phyloP scores from a whole-genome alignment of 2,113 vertebrate genomes.

The Corydoras sp. region DNA sequence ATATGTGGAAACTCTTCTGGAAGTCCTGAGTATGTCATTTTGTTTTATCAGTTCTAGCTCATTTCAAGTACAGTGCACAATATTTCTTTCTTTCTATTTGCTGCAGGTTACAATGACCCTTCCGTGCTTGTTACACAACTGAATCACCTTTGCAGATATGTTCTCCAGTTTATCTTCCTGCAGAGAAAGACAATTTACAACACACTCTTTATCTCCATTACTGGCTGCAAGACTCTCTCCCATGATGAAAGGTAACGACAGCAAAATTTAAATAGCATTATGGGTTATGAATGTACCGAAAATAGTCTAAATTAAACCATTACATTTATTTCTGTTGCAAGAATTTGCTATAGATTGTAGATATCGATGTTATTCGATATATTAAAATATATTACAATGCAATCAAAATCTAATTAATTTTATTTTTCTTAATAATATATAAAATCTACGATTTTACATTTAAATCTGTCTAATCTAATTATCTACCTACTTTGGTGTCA shows the following conservation, averaged over 20 bases:
- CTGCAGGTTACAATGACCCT: conserved; percentile 79
- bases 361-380: no score
- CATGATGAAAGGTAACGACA: conserved; percentile 72
- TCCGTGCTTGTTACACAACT: conserved; percentile 61
- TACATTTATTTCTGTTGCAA: not conserved
- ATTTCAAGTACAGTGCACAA: not conserved
- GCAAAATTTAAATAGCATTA: not conserved
- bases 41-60: not conserved
- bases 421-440: no score
- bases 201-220: conserved; percentile 65
- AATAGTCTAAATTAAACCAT: not conserved
- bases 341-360: not conserved
- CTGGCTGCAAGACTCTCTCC: conserved; percentile 65
- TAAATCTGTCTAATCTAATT: no score
- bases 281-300: conserved; percentile 17
- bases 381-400: no score
- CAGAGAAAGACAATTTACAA: conserved; percentile 72
- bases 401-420: no score
- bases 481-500: no score
- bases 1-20: conserved; percentile 83
- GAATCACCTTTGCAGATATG: conserved; percentile 64
- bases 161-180: conserved; percentile 80
- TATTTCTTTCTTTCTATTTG: not conserved
- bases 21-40: conserved; percentile 78
- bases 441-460: no score